Conservation (phyloP, 92 coral and sea anemone genomes). For the Siderastrea radians region DNA sequence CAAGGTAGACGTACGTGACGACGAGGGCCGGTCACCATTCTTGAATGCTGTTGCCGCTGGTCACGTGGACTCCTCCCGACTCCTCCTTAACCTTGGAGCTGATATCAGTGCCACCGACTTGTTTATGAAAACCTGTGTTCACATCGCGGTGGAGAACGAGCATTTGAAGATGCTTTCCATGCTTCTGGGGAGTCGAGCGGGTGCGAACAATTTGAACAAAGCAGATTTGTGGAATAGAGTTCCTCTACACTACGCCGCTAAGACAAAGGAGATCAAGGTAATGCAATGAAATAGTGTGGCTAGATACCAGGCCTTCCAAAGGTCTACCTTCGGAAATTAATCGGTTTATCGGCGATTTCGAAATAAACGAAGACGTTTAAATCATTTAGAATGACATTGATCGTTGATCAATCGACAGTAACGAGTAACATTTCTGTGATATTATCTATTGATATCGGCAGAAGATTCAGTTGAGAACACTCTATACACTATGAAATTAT, state of each 20-base stretch:
- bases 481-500: no score
- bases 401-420: no score
- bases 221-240: slow-evolving; percentile 73
- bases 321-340: no score
- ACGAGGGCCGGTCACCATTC: slow-evolving; percentile 63
- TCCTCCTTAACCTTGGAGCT: slow-evolving; percentile 60
- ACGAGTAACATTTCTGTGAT: no score
- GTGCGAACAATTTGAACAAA: slow-evolving; percentile 36
- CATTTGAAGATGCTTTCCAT: slow-evolving; percentile 51
- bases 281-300: background rate
- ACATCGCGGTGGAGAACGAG: slow-evolving; percentile 74
- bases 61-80: slow-evolving; percentile 21
- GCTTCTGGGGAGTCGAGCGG: slow-evolving; percentile 47
- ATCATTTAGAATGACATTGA: no score
- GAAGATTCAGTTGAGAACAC: no score
- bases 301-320: background rate
- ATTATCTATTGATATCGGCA: no score
- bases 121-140: slow-evolving; percentile 64
- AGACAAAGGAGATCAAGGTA: slow-evolving; percentile 67
- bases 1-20: slow-evolving; percentile 64
- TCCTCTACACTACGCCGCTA: slow-evolving; percentile 80
- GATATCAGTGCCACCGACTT: slow-evolving; percentile 60
- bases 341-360: no score
- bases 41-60: slow-evolving; percentile 77
- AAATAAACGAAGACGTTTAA: no score